Percentiles rank a stretch among this genome's conserved stretches.
phyloP scores from a whole-genome alignment of 1,140 invertebrate genomes.

The Gonioctena quinquepunctata region DNA sequence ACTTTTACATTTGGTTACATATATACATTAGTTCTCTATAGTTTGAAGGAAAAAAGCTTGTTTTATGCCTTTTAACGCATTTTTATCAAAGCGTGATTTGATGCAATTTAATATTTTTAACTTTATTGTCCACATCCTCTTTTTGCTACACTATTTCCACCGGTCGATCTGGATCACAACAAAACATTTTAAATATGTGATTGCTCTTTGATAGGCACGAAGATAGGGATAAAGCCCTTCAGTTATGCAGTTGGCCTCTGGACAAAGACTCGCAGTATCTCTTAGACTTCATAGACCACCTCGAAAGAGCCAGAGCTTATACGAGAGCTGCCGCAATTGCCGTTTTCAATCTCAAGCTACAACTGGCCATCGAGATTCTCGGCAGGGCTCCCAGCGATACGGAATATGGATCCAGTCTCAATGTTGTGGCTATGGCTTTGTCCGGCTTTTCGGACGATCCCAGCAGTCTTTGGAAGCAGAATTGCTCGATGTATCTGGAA shows the following conservation, averaged over 20 bases:
- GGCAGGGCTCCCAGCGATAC: slow-evolving; percentile 66
- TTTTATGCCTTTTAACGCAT: no score
- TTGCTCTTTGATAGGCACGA: slow-evolving; percentile 62
- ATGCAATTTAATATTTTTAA: no score
- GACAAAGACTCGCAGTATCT: slow-evolving; percentile 63
- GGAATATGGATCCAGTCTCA: slow-evolving; percentile 52
- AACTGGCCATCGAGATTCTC: slow-evolving; percentile 83
- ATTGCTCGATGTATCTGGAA: slow-evolving; percentile 70
- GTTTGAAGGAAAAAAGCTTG: no score
- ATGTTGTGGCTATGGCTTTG: slow-evolving; percentile 86
- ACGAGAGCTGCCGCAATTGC: slow-evolving; percentile 88
- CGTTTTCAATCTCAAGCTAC: slow-evolving; percentile 85
- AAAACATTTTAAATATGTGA: no score
- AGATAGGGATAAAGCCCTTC: slow-evolving; percentile 77
- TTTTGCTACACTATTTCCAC: no score
- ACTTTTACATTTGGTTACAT: no score
- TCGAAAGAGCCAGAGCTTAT: slow-evolving; percentile 68
- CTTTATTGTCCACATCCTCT: no score
- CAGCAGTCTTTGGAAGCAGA: slow-evolving; percentile 80
- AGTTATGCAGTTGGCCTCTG: slow-evolving; percentile 86
- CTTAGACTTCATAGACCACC: slow-evolving; percentile 62
- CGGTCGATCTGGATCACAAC: no score
- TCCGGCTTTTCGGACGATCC: slow-evolving; percentile 84
- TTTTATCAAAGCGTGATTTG: no score
- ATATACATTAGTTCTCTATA: no score